Evolutionary conservation across 2,888 invertebrate species (phyloP), one percentile per base, ranked within the genome.

Genomic region (Stenolophus ochropezus): DNA sequence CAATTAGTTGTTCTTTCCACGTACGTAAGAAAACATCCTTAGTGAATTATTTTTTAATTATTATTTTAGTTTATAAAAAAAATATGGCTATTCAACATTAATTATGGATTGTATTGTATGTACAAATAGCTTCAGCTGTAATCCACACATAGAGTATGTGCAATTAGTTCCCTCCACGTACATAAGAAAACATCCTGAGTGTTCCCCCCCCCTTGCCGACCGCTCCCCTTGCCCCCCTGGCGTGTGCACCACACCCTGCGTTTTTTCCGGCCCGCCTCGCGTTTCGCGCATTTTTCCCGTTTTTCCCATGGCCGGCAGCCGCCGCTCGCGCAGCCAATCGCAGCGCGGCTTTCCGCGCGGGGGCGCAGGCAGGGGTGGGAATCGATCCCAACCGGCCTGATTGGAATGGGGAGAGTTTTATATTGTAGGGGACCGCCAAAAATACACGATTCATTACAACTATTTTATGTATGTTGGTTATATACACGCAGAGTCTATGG

Each of bases 281-380:
- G 21, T 47, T 75, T 21, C 75, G 53, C 23, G 27, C 25, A 75
- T 75, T 75, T 75, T 75, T 75, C 53, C 74, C 25, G 27, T 75
- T 75, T 75, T 75, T 75, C 75, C 53, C 53, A 53, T 75, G 75
- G 53, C 75, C 16, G 75, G 75, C 53, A 27, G 53, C 8, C 75
- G 53, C 75, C 27, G 27, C 11, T 3, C 27, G 25, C 53, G 5
- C 47, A 75, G 75, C 75, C 75, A 75, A 75, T 75, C 23, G 53
- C 75, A 8, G 16, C 1, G 1, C 75, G 11, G 14, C 23, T 42
- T 42, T 42, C 33, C 11, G 33, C 33, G 33, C 8, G 33, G 33
- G 33, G 6, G 33, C 33, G 11, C 1, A 2, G 33, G 8, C 6
- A 42, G 11, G 33, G 4, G 33, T 42, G 8, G 33, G 33, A 42